Conservation (phyloP, 2,797 vertebrate genomes). For the Catostomus latipinnis region DNA sequence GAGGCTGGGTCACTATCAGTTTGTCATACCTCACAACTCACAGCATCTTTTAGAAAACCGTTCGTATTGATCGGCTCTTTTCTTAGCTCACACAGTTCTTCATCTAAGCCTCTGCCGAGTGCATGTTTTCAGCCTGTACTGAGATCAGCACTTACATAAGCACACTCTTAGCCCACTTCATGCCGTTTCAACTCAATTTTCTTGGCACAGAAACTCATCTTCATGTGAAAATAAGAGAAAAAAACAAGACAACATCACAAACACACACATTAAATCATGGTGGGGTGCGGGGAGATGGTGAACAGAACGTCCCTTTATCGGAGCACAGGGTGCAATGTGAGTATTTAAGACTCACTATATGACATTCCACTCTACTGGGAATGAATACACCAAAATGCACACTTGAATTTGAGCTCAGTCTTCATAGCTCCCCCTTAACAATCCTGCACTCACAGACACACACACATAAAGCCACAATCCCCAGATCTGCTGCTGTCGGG, state of each 20-base stretch:
- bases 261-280: neutral
- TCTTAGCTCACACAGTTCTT: slow-evolving; percentile 35
- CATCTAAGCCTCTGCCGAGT: slow-evolving; percentile 49
- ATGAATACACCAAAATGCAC: neutral
- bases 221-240: slow-evolving; percentile 38
- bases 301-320: neutral
- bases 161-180: slow-evolving; percentile 67
- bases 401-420: slow-evolving; percentile 10
- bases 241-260: neutral
- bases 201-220: slow-evolving; percentile 36
- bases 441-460: slow-evolving; percentile 52
- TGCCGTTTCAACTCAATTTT: slow-evolving; percentile 59
- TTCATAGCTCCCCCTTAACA: slow-evolving; percentile 34
- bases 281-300: slow-evolving; percentile 14
- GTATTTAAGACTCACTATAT: neutral
- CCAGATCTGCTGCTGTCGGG: slow-evolving; percentile 60
- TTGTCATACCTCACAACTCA: slow-evolving; percentile 25
- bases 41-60: slow-evolving; percentile 7
- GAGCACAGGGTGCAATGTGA: neutral
- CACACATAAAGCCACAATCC: slow-evolving; percentile 54
- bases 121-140: slow-evolving; percentile 62
- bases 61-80: slow-evolving; percentile 32
- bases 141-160: slow-evolving; percentile 73
- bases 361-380: neutral
- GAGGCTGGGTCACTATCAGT: slow-evolving; percentile 63